Evolutionary conservation across 2,797 vertebrate genomes (phyloP).

Genomic region (Acanthornis magna): DNA sequence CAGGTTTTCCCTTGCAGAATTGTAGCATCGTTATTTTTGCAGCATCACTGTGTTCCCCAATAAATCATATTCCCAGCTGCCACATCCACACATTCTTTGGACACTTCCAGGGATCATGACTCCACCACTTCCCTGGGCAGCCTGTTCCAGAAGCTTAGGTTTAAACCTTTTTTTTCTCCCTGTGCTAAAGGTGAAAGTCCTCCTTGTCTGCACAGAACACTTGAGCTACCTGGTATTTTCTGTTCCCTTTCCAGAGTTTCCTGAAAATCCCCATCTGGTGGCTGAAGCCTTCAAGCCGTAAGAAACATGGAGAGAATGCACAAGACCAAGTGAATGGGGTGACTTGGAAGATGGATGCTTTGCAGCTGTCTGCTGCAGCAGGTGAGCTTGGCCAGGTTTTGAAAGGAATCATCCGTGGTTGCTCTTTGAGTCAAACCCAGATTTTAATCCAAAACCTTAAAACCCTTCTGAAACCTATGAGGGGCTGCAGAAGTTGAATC

Average conservation of each 20-base stretch:
- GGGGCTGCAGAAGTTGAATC: background rate
- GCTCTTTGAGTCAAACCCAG: background rate
- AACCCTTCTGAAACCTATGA: background rate
- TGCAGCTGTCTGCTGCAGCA: constrained; percentile 23
- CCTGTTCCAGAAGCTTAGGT: background rate
- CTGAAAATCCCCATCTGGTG: constrained; percentile 88
- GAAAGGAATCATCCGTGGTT: background rate
- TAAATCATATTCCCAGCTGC: background rate
- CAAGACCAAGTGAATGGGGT: constrained; percentile 48
- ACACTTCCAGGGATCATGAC: background rate
- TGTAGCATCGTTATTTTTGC: background rate
- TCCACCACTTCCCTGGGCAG: background rate
- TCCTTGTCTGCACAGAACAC: background rate
- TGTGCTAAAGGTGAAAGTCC: background rate
- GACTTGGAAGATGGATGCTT: constrained; percentile 32
- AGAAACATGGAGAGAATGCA: background rate
- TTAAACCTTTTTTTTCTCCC: background rate
- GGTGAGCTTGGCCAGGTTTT: constrained; percentile 20
- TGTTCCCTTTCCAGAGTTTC: constrained; percentile 79
- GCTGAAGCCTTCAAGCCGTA: constrained; percentile 30
- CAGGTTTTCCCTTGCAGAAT: background rate
- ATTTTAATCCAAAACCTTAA: background rate
- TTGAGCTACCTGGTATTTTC: background rate
- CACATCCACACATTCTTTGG: background rate
- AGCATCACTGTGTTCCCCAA: accelerated